Base-by-base conservation (phyloP, 2,888 invertebrate species). In the Chesias legatella region DNA sequence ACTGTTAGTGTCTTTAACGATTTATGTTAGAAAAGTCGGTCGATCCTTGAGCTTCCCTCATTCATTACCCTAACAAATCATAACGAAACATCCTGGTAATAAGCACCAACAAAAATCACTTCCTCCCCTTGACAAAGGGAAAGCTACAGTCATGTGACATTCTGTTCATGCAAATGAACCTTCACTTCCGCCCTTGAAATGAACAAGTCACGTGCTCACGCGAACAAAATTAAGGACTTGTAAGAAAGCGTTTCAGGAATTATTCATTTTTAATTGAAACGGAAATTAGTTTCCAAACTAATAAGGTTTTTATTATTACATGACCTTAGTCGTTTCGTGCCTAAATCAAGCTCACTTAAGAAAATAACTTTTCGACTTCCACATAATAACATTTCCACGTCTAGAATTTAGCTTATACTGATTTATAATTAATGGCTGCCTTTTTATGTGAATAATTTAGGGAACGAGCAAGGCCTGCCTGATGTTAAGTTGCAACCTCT, bases 131-230 rank as follows among this genome's bases (percentile, higher is more conserved):
- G 49, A 48, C 49, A 48, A 40, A 38, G 44, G 43, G 36, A 51
- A 43, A 43, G 41, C 33, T 11, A 34, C 20, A 27, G 28, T 44
- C 50, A 42, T 52, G 52, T 54, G 51, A 51, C 45, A 45, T 41
- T n/a, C n/a, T 42, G 42, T 25, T 38, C 33, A 41, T 50, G 46
- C 47, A 35, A 48, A 49, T 43, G 24, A 46, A 42, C 47, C 41
- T 50, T 46, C 37, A 47, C 48, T 48, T 51, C 50, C 48, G 53
- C 42, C 56, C 53, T 53, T 56, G 53, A 48, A 35, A 40, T 34
- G 29, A 41, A 36, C 22, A 40, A 23, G 23, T 50, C 43, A 50
- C 43, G 48, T 48, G 45, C 47, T 45, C 51, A 53, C 48, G 51
- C 43, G 32, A 50, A 29, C 39, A 23, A 26, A 25, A 36, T 38